Percentiles rank a stretch among this genome's conserved stretches.
These are phyloP conservation scores for Coleophora flavipennella DNA, from an alignment of 2,888 invertebrate genomes.

Conservation along the genomic window DNA sequence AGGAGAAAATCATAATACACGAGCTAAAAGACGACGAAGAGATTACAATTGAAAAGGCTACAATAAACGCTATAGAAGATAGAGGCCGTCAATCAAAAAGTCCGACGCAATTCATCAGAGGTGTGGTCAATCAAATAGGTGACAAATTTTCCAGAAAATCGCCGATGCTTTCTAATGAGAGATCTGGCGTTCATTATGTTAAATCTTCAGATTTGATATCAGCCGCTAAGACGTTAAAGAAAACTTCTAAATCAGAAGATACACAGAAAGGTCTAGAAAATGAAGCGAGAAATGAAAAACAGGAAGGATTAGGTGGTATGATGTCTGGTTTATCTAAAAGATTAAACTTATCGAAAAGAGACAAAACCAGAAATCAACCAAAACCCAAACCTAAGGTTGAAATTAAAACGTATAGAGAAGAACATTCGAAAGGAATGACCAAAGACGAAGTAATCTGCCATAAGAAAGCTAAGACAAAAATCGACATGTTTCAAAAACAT, in stretches of 20 bases:
- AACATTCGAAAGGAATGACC: slow-evolving; percentile 39
- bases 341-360: slow-evolving; percentile 49
- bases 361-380: slow-evolving; percentile 33
- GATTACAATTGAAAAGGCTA: slow-evolving; percentile 12
- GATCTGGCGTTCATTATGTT: slow-evolving; percentile 45
- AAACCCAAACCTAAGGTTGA: slow-evolving; percentile 49
- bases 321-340: slow-evolving; percentile 52
- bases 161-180: slow-evolving; percentile 25
- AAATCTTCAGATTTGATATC: slow-evolving; percentile 44
- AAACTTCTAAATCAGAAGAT: slow-evolving; percentile 23
- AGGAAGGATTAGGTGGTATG: slow-evolving; percentile 33
- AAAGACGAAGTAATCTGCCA: slow-evolving; percentile 57
- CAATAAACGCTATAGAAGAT: slow-evolving; percentile 12
- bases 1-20: slow-evolving; percentile 43
- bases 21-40: slow-evolving; percentile 30
- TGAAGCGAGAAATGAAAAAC: slow-evolving; percentile 23
- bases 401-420: slow-evolving; percentile 56
- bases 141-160: slow-evolving; percentile 36
- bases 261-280: slow-evolving; percentile 10
- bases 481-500: slow-evolving; percentile 66
- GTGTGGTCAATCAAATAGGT: slow-evolving; percentile 36
- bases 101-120: slow-evolving; percentile 40
- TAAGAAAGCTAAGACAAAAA: slow-evolving; percentile 59
- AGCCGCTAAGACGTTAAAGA: slow-evolving; percentile 42
- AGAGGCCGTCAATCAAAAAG: slow-evolving; percentile 33